Percentiles rank a stretch among this genome's conserved stretches.
Conservation (phyloP, 2,888 invertebrate genomes). For the Leptopilina drosophilae region DNA sequence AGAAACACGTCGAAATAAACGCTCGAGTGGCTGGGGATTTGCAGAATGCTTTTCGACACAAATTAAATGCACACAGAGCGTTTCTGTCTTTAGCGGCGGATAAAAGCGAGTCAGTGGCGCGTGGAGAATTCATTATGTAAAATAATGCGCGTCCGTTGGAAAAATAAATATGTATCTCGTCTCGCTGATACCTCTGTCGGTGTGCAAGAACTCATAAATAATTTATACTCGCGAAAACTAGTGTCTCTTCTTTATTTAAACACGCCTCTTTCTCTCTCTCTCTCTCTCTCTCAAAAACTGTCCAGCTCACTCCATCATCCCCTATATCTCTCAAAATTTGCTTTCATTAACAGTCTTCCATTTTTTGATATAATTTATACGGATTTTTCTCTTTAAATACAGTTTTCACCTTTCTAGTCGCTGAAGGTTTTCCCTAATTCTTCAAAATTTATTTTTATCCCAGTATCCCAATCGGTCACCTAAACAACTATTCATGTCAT, state of each 20-base stretch:
- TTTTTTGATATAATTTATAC: not conserved
- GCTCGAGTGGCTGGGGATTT: not conserved
- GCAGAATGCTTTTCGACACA: constrained; percentile 3
- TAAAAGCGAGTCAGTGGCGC: constrained; percentile 42
- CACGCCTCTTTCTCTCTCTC: not conserved
- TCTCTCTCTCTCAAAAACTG: not conserved
- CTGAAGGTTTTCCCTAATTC: no score
- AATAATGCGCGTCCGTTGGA: constrained; percentile 64
- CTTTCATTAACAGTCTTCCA: not conserved
- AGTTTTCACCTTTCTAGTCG: no score
- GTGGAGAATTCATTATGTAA: constrained; percentile 62
- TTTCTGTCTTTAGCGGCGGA: constrained; percentile 29
- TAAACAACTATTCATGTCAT: no score
- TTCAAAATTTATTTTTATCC: no score
- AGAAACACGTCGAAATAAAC: not conserved
- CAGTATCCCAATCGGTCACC: no score
- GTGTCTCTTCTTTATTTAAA: constrained; percentile 39
- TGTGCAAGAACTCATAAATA: constrained; percentile 60
- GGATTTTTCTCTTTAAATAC: not conserved
- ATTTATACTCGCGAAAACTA: constrained; percentile 57
- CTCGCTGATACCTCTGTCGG: constrained; percentile 47
- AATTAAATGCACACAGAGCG: constrained; percentile 19
- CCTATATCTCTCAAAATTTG: not conserved
- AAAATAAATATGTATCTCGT: constrained; percentile 65
- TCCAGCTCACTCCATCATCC: not conserved